phyloP scores from a whole-genome alignment of 2,888 invertebrate species.

The Maniola hyperantus region DNA sequence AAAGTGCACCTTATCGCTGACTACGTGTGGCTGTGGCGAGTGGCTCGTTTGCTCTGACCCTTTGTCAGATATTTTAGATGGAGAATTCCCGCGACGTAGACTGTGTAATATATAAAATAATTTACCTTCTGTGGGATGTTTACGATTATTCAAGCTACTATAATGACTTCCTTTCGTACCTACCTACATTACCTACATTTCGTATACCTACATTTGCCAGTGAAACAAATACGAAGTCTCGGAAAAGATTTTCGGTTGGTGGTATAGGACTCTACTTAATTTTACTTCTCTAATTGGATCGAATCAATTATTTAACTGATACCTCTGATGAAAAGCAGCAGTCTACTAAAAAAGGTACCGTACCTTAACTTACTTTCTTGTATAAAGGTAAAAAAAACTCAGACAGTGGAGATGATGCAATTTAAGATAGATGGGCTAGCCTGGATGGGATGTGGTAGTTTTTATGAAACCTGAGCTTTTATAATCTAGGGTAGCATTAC shows the following conservation, averaged over 20 bases:
- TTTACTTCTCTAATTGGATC: background rate
- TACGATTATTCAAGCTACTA: background rate
- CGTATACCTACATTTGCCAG: background rate
- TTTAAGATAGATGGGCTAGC: too few relatives aligned
- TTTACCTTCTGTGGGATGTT: background rate
- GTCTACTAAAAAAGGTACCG: too few relatives aligned
- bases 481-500: too few relatives aligned
- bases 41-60: background rate
- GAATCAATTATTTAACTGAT: background rate
- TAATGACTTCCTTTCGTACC: constrained; percentile 2
- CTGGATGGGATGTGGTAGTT: too few relatives aligned
- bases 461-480: too few relatives aligned
- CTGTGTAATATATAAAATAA: constrained; percentile 1
- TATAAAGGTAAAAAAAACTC: too few relatives aligned
- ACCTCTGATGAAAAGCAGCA: background rate
- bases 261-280: too few relatives aligned
- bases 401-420: too few relatives aligned
- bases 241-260: constrained; percentile 3
- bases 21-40: background rate
- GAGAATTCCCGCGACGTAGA: background rate
- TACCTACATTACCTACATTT: too few relatives aligned
- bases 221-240: background rate
- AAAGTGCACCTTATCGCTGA: too few relatives aligned
- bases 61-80: background rate
- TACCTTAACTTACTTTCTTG: too few relatives aligned